Conservation (phyloP, 1,140 invertebrate species). For the Eupristina koningsbergeri region DNA sequence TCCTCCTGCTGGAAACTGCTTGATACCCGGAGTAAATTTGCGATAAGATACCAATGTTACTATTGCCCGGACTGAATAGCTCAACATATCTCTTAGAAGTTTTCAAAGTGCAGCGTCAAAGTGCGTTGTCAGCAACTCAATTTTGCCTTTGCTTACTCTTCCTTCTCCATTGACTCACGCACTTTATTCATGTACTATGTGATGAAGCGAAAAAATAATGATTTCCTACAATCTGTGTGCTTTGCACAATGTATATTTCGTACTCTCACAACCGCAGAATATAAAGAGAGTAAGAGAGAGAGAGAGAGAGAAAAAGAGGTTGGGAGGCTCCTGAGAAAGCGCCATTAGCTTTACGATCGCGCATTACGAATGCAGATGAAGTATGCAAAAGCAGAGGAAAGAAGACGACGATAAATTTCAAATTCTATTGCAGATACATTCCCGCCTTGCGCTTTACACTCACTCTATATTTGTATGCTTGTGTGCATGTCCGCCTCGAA, state of each 20-base stretch:
- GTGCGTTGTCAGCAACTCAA: conserved; percentile 42
- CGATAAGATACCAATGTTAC: conserved; percentile 40
- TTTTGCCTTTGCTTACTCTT: not conserved
- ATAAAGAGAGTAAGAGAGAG: not conserved
- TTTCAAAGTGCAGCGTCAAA: conserved; percentile 43
- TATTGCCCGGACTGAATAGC: conserved; percentile 11
- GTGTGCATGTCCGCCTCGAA: not conserved
- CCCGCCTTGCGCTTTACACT: conserved; percentile 49
- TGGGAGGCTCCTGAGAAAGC: conserved; percentile 43
- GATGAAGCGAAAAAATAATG: conserved; percentile 45
- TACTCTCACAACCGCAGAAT: no score
- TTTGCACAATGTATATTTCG: not conserved
- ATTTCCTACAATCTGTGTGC: conserved; percentile 16
- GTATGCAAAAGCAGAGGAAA: conserved; percentile 56
- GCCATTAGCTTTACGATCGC: conserved; percentile 65
- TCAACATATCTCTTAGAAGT: conserved; percentile 24
- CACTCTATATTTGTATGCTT: conserved; percentile 5
- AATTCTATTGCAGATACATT: conserved; percentile 65
- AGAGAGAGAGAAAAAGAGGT: not conserved
- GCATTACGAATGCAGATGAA: conserved; percentile 61
- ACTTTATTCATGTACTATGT: conserved; percentile 23
- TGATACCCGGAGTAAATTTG: conserved; percentile 28
- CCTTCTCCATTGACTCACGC: conserved; percentile 5
- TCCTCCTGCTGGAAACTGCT: not conserved
- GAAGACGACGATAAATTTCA: conserved; percentile 64